These are phyloP conservation scores for Philypnodon macrostomus DNA, from an alignment of 2,797 vertebrate genomes.

Conservation along the genomic window DNA sequence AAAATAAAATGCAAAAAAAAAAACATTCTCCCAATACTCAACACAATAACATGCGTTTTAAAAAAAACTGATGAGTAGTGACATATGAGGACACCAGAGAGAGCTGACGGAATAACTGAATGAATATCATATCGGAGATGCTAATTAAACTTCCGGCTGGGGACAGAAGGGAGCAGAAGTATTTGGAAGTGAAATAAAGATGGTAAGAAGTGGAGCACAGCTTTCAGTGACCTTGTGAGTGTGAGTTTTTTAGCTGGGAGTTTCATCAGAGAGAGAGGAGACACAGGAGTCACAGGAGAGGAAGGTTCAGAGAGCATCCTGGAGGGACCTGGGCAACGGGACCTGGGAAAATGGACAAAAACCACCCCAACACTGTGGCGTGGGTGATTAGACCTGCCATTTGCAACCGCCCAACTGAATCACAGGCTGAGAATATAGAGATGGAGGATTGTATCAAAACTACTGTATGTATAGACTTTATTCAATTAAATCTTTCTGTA, in stretches of 20 bases:
- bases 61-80: neutral
- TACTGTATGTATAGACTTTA: too few relatives aligned
- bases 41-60: neutral
- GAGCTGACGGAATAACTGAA: neutral
- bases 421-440: neutral
- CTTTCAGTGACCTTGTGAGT: slow-evolving; percentile 11
- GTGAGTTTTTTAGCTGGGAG: slow-evolving; percentile 19
- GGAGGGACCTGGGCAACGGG: slow-evolving; percentile 3
- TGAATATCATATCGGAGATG: neutral
- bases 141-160: neutral
- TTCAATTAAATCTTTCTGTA: too few relatives aligned
- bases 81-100: neutral
- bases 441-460: too few relatives aligned
- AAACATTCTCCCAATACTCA: too few relatives aligned
- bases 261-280: too few relatives aligned
- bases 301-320: neutral
- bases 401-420: neutral
- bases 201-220: neutral
- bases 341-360: too few relatives aligned
- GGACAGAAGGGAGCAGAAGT: neutral
- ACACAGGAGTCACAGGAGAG: slow-evolving; percentile 10
- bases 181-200: slow-evolving; percentile 14
- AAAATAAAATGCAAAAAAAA: too few relatives aligned
- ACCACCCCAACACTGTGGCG: neutral
- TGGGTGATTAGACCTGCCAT: neutral